Base-by-base conservation (phyloP, 30 jellyfish, hydroid and myxozoan genomes). In the Chrysaora quinquecirrha region DNA sequence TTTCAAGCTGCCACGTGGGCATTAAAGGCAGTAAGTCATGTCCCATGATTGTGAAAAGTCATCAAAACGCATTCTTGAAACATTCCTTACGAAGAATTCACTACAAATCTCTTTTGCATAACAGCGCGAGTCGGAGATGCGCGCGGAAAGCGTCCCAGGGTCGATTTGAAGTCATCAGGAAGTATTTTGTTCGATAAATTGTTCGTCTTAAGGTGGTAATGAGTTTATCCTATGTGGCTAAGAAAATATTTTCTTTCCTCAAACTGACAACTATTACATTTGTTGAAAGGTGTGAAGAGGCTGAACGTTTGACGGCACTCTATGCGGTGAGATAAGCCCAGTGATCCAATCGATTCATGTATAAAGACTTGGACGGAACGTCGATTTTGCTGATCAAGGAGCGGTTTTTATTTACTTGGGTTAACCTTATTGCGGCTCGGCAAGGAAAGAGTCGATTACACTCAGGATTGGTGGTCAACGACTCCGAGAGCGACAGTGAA, bases 261-360 rank as follows among this genome's bases (percentile, higher is more conserved):
- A 52, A 71, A 61, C 75, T 84, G 87, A 84, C 95, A 84, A 84
- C 82, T 84, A 74, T 62, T 84, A 63, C 83, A 19, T 50, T 64
- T 74, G 48, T 68, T 84, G 83, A 60, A 71, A 84, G 95, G 87
- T 84, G 95, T 84, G 87, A 84, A 71, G 87, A 71, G 95, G 95
- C 73, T 69, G 54, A 46, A 12, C 92, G 12, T 49, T 29, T 68
- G 92, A 64, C 92, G 92, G 85, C 85, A 34, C 62, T 82, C 80
- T 82, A 85, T 82, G 92, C 85, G 92, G 92, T 70, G 79, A 54
- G 84, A 49, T 66, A 68, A 80, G 54, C 58, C 50, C 66, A 47
- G 43, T 68, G 75, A 52, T 82, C 84, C 85, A 48, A 82, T 82
- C 92, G 34, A 10, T 49, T 38, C 29, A 80, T 3, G 90, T 27